Conservation (phyloP, 2,113 vertebrate species). For the Dolichotis patagonum region DNA sequence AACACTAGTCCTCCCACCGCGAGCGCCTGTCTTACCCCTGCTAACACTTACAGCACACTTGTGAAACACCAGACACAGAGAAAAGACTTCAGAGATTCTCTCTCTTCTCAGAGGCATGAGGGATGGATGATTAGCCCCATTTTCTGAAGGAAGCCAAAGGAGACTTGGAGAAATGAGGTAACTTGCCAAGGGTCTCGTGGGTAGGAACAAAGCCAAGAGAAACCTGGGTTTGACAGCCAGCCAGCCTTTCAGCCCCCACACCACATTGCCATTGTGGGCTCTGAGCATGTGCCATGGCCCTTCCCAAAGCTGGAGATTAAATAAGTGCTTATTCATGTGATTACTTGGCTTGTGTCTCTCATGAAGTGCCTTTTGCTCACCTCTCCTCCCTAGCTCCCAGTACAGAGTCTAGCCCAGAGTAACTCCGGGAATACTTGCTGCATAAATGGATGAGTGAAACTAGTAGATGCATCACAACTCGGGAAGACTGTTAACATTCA, state of each 20-base stretch:
- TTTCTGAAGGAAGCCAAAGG: neutral
- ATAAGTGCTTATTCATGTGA: fast-evolving
- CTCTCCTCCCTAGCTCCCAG: neutral
- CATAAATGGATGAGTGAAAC: neutral
- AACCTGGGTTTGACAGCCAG: neutral
- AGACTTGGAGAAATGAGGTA: neutral
- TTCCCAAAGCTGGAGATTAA: neutral
- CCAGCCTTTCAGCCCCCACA: neutral
- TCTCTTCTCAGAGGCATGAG: neutral
- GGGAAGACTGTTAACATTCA: neutral
- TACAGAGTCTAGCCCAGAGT: neutral
- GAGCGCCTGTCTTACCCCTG: neutral
- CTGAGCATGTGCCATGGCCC: fast-evolving
- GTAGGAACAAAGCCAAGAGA: neutral
- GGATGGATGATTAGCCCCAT: no score
- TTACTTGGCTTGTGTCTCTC: neutral
- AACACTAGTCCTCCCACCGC: neutral
- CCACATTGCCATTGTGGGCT: neutral
- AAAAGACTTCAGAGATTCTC: neutral
- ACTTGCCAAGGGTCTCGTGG: no score
- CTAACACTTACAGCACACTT: fast-evolving
- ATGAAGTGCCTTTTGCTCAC: neutral
- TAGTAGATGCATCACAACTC: neutral
- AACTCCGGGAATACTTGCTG: neutral
- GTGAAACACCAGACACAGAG: fast-evolving